A percentile compares a stretch with the other conserved stretches of the same genome.
Conservation (phyloP, 2,888 invertebrate genomes). For the Eupithecia insigniata region DNA sequence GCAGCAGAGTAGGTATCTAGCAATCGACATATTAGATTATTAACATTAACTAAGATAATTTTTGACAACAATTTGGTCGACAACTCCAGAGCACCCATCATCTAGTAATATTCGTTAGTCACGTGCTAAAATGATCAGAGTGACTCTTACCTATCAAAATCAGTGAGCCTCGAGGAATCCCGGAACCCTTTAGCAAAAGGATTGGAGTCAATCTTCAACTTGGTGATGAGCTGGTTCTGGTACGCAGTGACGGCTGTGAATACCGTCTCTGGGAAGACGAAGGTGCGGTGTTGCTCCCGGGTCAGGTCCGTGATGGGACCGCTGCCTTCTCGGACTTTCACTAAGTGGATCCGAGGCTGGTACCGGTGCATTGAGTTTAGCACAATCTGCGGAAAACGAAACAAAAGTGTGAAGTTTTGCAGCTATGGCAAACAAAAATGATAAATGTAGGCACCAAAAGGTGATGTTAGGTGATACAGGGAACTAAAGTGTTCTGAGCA, state of each 20-base stretch:
- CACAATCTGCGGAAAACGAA: constrained; percentile 90
- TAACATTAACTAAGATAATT: too few species aligned
- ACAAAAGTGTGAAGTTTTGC: background rate
- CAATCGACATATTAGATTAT: too few species aligned
- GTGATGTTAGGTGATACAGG: background rate
- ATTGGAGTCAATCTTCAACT: constrained; percentile 98
- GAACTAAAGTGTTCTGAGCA: background rate
- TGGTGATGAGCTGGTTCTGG: constrained; percentile 99
- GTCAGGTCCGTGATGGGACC: constrained; percentile 94
- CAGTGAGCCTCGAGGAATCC: constrained; percentile 96
- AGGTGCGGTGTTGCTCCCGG: constrained; percentile 96
- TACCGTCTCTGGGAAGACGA: constrained; percentile 98
- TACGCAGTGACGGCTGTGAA: constrained; percentile 99
- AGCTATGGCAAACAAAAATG: background rate
- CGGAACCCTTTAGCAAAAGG: constrained; percentile 99
- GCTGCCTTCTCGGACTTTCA: constrained; percentile 86
- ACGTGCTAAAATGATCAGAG: background rate
- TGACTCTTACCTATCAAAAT: constrained; percentile 91
- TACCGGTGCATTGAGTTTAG: constrained; percentile 99
- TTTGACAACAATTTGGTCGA: too few species aligned
- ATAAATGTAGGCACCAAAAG: background rate
- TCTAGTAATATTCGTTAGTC: background rate
- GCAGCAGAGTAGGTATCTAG: too few species aligned
- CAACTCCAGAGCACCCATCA: too few species aligned
- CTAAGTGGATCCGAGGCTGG: constrained; percentile 98